Base-by-base conservation (phyloP, 2,888 invertebrate genomes). In the Rhabditoides inermis region DNA sequence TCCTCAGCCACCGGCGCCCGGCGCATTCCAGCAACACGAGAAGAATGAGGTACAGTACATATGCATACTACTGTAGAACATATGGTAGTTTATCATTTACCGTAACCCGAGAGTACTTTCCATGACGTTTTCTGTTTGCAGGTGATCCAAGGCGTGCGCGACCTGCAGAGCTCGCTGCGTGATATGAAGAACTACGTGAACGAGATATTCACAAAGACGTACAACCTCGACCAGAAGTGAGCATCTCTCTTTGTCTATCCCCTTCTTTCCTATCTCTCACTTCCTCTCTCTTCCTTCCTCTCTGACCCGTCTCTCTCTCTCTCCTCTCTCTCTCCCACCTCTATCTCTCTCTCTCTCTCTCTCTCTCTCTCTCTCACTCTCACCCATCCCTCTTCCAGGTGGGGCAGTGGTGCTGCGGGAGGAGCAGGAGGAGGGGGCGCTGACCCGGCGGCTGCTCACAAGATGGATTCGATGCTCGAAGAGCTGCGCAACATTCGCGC, bases 31-130 rank as follows among this genome's bases (percentile, higher is more conserved):
- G 22, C 82, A 90, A 5, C 87, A 88, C 75, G 94, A 95, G 79
- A 88, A 92, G 61, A 91, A 91, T 73, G 83, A 85, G 45, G 80
- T 94, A 37, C 80, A n/a, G n/a, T n/a, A n/a, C n/a, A n/a, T n/a
- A n/a, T n/a, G n/a, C n/a, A n/a, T n/a, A n/a, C n/a, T n/a, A n/a
- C n/a, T n/a, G n/a, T n/a, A n/a, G n/a, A n/a, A n/a, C n/a, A n/a
- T n/a, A n/a, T n/a, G n/a, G n/a, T n/a, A n/a, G n/a, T n/a, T n/a
- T n/a, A n/a, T n/a, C n/a, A n/a, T n/a, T n/a, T n/a, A n/a, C n/a
- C n/a, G n/a, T n/a, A n/a, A n/a, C n/a, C n/a, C n/a, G n/a, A n/a
- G n/a, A n/a, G n/a, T n/a, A n/a, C n/a, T n/a, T n/a, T n/a, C n/a
- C n/a, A n/a, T n/a, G n/a, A n/a, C n/a, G n/a, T n/a, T n/a, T n/a